phyloP scores from a whole-genome alignment of 2,888 invertebrate genomes.

The Lymantria monacha region DNA sequence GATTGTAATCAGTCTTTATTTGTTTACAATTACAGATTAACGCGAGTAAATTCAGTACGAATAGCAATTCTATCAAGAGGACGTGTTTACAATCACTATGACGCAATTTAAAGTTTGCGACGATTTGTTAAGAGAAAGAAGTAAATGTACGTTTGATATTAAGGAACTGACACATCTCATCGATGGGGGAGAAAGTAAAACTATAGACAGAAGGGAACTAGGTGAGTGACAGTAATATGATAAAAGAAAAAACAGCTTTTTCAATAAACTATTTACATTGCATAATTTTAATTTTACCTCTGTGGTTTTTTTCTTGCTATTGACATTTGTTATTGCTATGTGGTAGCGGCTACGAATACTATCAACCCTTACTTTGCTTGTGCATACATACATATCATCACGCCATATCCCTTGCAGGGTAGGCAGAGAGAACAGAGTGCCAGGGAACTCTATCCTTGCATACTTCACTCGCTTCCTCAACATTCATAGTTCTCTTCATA shows the following conservation, averaged over 20 bases:
- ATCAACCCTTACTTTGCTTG: too few relatives aligned
- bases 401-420: too few relatives aligned
- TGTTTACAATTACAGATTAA: background rate
- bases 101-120: slow-evolving; percentile 70
- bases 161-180: slow-evolving; percentile 87
- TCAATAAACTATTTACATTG: background rate
- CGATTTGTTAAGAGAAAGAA: slow-evolving; percentile 86
- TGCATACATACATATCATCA: too few relatives aligned
- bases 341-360: too few relatives aligned
- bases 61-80: background rate
- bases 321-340: too few relatives aligned
- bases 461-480: too few relatives aligned
- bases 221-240: slow-evolving; percentile 40
- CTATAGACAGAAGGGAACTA: slow-evolving; percentile 80
- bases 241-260: background rate
- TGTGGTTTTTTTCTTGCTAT: too few relatives aligned
- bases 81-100: slow-evolving; percentile 29
- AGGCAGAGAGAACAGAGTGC: too few relatives aligned
- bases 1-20: background rate
- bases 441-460: too few relatives aligned
- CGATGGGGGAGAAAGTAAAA: slow-evolving; percentile 88
- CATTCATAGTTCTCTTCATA: too few relatives aligned
- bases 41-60: background rate
- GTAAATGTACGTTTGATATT: slow-evolving; percentile 86
- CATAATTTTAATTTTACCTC: too few relatives aligned